These are phyloP conservation scores for Ectemnius cavifrons DNA, from an alignment of 2,888 invertebrate genomes.

Conservation along the genomic window DNA sequence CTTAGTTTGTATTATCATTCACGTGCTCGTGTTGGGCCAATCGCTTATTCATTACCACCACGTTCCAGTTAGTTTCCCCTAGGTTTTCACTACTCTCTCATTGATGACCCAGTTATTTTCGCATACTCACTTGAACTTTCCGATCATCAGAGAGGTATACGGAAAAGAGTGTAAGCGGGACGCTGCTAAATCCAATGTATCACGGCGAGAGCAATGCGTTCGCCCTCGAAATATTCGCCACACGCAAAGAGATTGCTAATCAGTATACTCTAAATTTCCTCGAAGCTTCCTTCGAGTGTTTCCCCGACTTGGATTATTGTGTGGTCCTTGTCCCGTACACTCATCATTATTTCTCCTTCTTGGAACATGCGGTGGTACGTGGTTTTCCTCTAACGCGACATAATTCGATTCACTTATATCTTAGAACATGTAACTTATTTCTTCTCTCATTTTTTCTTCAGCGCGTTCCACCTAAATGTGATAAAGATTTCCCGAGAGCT, in stretches of 20 bases:
- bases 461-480: conserved; percentile 72
- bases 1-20: not conserved
- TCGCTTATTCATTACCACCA: not conserved
- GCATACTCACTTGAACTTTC: no score
- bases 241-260: conserved; percentile 80
- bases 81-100: no score
- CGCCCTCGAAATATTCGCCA: conserved; percentile 82
- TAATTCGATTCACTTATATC: no score
- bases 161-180: no score
- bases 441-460: conserved; percentile 31
- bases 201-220: conserved; percentile 82
- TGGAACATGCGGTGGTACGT: conserved; percentile 81
- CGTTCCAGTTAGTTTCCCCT: conserved; percentile 21
- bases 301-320: conserved; percentile 83
- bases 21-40: conserved; percentile 16
- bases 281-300: conserved; percentile 84
- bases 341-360: conserved; percentile 79
- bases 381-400: no score
- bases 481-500: conserved; percentile 76
- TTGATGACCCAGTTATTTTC: no score
- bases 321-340: conserved; percentile 81
- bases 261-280: conserved; percentile 81
- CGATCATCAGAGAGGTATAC: no score
- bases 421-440: not conserved
- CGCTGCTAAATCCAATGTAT: conserved; percentile 1